These are phyloP conservation scores for Lasioglossum leucozonium DNA, from an alignment of 2,888 invertebrate species.

Conservation along the genomic window DNA sequence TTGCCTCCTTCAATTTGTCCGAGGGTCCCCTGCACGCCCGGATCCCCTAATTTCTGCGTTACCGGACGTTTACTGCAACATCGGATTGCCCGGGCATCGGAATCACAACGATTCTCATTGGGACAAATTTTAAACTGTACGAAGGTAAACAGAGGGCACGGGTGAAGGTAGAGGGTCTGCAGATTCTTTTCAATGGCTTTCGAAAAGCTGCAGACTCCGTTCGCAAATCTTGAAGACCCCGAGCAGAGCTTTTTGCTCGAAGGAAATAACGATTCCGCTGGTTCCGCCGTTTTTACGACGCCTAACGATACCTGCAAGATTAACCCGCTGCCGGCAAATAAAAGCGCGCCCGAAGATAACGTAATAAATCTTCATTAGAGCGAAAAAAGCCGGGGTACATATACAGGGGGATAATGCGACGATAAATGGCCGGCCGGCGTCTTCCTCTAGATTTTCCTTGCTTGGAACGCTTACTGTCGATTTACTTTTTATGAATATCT, in stretches of 20 bases:
- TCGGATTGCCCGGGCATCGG: neutral
- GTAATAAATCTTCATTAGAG: slow-evolving; percentile 73
- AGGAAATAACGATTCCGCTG: slow-evolving; percentile 42
- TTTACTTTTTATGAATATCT: neutral
- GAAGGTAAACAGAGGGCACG: neutral
- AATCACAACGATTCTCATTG: neutral
- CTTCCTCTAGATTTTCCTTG: slow-evolving; percentile 38
- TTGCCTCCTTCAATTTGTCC: neutral
- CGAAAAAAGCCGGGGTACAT: slow-evolving; percentile 54
- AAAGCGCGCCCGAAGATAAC: slow-evolving; percentile 60
- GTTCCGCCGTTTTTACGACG: slow-evolving; percentile 51
- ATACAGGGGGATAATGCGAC: slow-evolving; percentile 57
- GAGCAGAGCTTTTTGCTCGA: slow-evolving; percentile 30
- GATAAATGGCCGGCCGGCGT: slow-evolving; percentile 51
- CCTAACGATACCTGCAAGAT: slow-evolving; percentile 66
- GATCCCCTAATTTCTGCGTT: neutral
- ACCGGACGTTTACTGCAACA: neutral
- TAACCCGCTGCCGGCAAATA: slow-evolving; percentile 63
- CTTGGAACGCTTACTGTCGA: neutral
- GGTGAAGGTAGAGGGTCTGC: too few relatives aligned
- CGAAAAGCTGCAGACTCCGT: neutral
- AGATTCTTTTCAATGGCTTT: neutral
- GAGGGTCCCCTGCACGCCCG: neutral
- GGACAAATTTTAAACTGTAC: neutral
- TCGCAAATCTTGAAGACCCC: neutral